A percentile compares a stretch with the other conserved stretches of the same genome.
These are phyloP conservation scores for Gambusia yucatana DNA, from an alignment of 2,797 vertebrate species.

Conservation along the genomic window DNA sequence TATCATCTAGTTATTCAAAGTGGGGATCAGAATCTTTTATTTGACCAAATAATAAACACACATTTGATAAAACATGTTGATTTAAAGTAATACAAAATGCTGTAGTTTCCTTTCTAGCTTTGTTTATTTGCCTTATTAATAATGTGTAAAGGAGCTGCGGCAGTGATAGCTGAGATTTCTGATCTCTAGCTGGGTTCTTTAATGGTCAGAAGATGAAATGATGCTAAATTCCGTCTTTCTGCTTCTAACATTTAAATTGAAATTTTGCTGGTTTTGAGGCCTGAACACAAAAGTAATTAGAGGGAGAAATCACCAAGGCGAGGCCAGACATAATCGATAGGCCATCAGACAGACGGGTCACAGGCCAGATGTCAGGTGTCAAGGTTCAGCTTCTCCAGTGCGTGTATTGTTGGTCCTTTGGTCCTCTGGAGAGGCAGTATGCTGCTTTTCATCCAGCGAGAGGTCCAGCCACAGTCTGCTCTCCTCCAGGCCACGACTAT, in stretches of 20 bases:
- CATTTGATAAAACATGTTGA: background rate
- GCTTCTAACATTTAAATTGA: conserved; percentile 28
- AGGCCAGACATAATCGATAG: conserved; percentile 86
- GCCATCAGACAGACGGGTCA: conserved; percentile 84
- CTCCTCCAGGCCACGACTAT: conserved; percentile 68
- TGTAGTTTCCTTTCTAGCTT: background rate
- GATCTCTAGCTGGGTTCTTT: background rate
- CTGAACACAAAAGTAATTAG: conserved; percentile 76
- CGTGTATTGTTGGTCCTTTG: conserved; percentile 41
- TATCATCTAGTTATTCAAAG: background rate
- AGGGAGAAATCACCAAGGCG: conserved; percentile 74
- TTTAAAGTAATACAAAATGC: background rate
- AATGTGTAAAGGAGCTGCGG: background rate
- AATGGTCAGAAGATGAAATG: background rate
- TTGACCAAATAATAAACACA: background rate
- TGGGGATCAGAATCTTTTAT: background rate
- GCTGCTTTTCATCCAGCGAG: conserved; percentile 76
- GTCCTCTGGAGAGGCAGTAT: conserved; percentile 69
- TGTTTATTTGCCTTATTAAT: background rate
- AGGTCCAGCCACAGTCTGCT: conserved; percentile 70
- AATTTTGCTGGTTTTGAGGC: conserved; percentile 17
- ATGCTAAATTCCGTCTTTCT: background rate
- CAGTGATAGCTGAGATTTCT: background rate
- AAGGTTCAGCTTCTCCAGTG: conserved; percentile 66
- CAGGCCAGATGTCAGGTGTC: conserved; percentile 71